These are phyloP conservation scores for Spongilla lacustris DNA, from an alignment of 37 sponge, comb jelly and placozoan species.

Conservation along the genomic window DNA sequence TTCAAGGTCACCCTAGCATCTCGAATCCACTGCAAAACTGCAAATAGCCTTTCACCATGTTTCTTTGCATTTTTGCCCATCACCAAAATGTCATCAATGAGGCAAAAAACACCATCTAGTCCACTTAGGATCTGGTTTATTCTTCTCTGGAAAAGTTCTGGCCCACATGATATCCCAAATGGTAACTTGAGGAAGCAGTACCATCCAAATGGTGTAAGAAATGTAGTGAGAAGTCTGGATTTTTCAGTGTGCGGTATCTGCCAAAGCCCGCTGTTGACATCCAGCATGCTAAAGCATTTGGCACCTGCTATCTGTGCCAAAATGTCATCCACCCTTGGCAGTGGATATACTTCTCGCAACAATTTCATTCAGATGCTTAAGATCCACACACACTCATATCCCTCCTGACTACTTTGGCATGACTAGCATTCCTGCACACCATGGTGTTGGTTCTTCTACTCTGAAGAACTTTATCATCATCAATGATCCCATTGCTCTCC, in stretches of 20 bases:
- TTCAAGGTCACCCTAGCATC: conserved; percentile 58
- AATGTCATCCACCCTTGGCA: conserved; percentile 64
- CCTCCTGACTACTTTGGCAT: conserved; percentile 35
- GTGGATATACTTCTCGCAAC: conserved; percentile 52
- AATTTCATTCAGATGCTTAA: conserved; percentile 53
- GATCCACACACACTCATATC: conserved; percentile 59
- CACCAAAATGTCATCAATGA: conserved; percentile 33
- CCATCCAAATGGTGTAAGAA: conserved; percentile 8
- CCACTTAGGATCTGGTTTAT: conserved; percentile 26
- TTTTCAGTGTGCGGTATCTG: conserved; percentile 31
- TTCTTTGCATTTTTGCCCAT: conserved; percentile 15
- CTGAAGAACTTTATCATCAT: no score
- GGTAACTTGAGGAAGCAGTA: conserved; percentile 8
- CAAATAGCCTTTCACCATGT: conserved; percentile 16
- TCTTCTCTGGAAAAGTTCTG: conserved; percentile 18
- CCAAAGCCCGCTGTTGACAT: conserved; percentile 57
- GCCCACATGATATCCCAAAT: conserved; percentile 14
- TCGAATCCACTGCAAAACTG: conserved; percentile 14
- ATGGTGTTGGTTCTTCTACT: conserved; percentile 48
- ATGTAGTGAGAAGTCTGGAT: conserved; percentile 15
- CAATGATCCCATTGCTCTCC: conserved; percentile 54
- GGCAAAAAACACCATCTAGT: conserved; percentile 41
- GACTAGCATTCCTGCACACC: conserved; percentile 69
- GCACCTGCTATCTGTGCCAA: conserved; percentile 61
- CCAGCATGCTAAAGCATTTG: conserved; percentile 41